These are phyloP conservation scores for Drosophila virilis DNA, from an alignment of 1,140 invertebrate species.

Conservation along the genomic window DNA sequence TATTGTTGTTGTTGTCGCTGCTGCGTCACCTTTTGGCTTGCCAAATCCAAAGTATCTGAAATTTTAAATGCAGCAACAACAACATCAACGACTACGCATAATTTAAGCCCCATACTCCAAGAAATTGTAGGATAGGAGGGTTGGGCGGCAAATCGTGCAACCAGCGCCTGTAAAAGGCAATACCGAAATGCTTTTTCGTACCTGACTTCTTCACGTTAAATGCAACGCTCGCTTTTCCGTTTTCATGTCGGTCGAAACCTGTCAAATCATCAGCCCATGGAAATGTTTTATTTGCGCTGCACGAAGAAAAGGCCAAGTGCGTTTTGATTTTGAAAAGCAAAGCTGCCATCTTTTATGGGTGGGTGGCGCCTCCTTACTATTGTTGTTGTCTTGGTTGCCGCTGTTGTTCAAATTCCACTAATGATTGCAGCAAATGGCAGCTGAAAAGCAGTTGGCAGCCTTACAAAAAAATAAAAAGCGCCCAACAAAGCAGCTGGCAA, in stretches of 20 bases:
- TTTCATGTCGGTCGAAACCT: conserved; percentile 37
- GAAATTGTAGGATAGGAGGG: not conserved
- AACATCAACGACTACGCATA: conserved; percentile 61
- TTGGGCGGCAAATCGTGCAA: too few species aligned
- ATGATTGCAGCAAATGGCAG: conserved; percentile 60
- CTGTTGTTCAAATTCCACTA: conserved; percentile 39
- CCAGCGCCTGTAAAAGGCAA: conserved; percentile 40
- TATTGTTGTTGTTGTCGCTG: not conserved
- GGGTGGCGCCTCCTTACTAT: conserved; percentile 15
- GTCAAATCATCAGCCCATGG: conserved; percentile 63
- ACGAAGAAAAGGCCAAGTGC: conserved; percentile 20
- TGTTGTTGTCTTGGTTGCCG: conserved; percentile 1
- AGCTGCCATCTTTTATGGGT: conserved; percentile 7
- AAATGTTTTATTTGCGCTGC: conserved; percentile 50
- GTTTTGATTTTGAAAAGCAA: conserved; percentile 30
- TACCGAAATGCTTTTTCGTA: conserved; percentile 48
- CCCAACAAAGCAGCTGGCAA: not conserved
- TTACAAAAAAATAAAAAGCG: not conserved
- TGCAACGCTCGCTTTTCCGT: conserved; percentile 16
- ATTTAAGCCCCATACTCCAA: conserved; percentile 42
- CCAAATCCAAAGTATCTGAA: conserved; percentile 53
- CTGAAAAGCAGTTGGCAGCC: conserved; percentile 31
- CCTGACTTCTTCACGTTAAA: not conserved
- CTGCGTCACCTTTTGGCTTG: not conserved
- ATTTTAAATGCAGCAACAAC: conserved; percentile 60